Percentiles rank a stretch among this genome's conserved stretches.
Evolutionary conservation across 1,140 invertebrate species (phyloP).

Genomic region (Drosophila pallidifrons): DNA sequence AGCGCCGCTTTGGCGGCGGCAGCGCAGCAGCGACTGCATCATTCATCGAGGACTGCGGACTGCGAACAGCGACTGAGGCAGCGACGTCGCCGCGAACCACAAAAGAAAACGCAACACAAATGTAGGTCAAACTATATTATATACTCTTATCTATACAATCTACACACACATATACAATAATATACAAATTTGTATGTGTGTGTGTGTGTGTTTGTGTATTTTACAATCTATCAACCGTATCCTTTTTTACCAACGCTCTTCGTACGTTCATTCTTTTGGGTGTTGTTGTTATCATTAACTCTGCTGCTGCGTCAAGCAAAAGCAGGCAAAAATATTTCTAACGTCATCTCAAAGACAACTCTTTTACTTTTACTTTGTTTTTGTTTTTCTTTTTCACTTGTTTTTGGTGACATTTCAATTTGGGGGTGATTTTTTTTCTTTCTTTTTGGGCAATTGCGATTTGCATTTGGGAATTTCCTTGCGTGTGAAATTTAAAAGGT

Average conservation of each 20-base stretch:
- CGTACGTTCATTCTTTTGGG: background rate
- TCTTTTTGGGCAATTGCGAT: no score
- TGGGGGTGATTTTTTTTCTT: no score
- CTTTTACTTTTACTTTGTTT: no score
- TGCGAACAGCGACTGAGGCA: background rate
- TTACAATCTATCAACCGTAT: background rate
- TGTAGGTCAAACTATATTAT: slow-evolving; percentile 1
- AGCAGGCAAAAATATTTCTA: no score
- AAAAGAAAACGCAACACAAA: slow-evolving; percentile 11
- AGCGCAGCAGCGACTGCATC: slow-evolving; percentile 22
- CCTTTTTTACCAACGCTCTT: background rate
- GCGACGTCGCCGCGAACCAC: slow-evolving; percentile 5
- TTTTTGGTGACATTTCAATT: no score
- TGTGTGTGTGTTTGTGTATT: background rate
- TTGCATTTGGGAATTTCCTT: no score
- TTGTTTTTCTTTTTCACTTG: no score
- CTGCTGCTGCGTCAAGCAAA: no score
- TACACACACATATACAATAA: background rate
- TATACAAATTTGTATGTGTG: background rate
- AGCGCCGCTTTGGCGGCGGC: slow-evolving; percentile 40
- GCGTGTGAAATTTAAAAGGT: no score
- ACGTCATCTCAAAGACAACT: no score
- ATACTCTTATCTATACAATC: slow-evolving; percentile 1
- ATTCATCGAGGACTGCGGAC: no score
- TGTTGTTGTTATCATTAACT: background rate